These are phyloP conservation scores for Leuctra nigra DNA, from an alignment of 2,888 invertebrate species.

Conservation along the genomic window DNA sequence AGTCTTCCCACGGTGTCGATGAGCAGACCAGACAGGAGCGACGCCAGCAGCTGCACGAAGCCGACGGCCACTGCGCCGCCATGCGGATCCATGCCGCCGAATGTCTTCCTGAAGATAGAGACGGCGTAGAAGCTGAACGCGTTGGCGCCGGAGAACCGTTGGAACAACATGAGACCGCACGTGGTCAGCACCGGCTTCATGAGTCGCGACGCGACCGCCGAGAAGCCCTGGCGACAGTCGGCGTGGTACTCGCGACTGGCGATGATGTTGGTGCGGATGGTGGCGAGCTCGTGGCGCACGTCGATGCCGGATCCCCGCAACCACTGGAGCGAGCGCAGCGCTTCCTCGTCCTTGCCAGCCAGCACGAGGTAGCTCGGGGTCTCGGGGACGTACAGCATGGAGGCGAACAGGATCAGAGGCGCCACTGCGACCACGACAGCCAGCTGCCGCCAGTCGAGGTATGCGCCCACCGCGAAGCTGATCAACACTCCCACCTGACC, in stretches of 20 bases:
- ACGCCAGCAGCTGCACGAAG: constrained; percentile 76
- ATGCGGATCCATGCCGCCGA: constrained; percentile 73
- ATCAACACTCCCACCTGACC: constrained; percentile 79
- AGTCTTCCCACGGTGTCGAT: constrained; percentile 82
- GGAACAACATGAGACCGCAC: constrained; percentile 84
- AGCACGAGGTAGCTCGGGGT: constrained; percentile 79
- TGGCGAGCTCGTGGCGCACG: constrained; percentile 65
- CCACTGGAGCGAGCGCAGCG: constrained; percentile 66
- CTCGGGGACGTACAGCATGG: constrained; percentile 72
- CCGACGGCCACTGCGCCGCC: constrained; percentile 80
- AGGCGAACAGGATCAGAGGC: constrained; percentile 62
- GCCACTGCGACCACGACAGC: constrained; percentile 74
- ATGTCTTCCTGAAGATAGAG: constrained; percentile 77
- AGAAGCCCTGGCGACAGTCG: constrained; percentile 38
- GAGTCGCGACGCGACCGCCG: constrained; percentile 41
- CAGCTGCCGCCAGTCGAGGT: constrained; percentile 77
- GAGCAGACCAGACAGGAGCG: constrained; percentile 69
- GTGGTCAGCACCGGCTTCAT: constrained; percentile 72
- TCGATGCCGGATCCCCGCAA: constrained; percentile 75
- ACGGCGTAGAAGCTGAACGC: constrained; percentile 83
- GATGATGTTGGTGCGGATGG: constrained; percentile 59
- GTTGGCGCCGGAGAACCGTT: constrained; percentile 71
- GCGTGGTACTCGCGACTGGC: constrained; percentile 38
- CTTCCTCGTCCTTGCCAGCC: constrained; percentile 65
- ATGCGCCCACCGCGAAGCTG: constrained; percentile 76